A percentile compares a stretch with the other conserved stretches of the same genome.
Conservation (phyloP, 2,113 vertebrate genomes). For the Antechinus stuartii region DNA sequence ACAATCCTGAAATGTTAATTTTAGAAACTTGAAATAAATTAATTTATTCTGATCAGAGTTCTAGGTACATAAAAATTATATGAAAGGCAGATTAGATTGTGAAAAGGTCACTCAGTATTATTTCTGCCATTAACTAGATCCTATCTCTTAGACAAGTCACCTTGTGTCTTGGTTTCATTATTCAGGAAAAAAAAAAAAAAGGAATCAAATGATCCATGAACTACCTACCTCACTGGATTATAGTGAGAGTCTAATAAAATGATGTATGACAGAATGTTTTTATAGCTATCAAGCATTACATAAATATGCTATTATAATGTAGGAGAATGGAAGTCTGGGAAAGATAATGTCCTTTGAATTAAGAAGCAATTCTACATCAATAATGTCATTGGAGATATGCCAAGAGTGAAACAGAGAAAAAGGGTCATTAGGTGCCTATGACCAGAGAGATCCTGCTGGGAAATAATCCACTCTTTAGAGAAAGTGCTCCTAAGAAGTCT, state of each 20-base stretch:
- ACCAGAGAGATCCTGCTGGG: not conserved
- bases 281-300: not conserved
- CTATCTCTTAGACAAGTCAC: not conserved
- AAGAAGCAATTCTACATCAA: not conserved
- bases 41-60: not conserved
- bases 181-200: not conserved
- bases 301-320: not conserved
- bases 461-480: not conserved
- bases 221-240: not conserved
- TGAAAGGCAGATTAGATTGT: not conserved
- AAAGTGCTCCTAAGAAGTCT: fast-evolving
- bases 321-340: not conserved
- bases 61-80: not conserved
- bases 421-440: not conserved
- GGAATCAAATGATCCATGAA: not conserved
- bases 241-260: not conserved
- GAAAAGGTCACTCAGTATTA: not conserved
- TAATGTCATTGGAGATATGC: not conserved
- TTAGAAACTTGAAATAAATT: not conserved
- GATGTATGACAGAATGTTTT: not conserved
- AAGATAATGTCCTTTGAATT: not conserved
- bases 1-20: not conserved
- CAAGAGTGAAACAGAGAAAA: not conserved
- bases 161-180: not conserved
- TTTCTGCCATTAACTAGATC: not conserved